These are phyloP conservation scores for Lagorchestes hirsutus DNA, from an alignment of 2,797 vertebrate species.

Conservation along the genomic window DNA sequence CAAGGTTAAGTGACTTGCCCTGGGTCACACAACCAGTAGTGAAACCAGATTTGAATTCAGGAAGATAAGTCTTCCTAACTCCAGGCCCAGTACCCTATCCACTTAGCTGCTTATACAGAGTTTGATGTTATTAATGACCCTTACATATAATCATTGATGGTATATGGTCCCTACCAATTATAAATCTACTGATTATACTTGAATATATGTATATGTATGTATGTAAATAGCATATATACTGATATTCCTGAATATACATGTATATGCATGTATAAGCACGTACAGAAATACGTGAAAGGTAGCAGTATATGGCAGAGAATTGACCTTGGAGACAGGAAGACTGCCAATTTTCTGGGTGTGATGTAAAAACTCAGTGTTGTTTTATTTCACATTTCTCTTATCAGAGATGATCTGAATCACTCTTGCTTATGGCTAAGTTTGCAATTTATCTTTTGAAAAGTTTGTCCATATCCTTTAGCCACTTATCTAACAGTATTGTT, in stretches of 20 bases:
- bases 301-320: no score
- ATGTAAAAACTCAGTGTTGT: neutral
- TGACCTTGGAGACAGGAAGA: neutral
- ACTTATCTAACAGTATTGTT: neutral
- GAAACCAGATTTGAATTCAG: no score
- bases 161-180: neutral
- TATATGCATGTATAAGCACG: no score
- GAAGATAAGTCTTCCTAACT: neutral
- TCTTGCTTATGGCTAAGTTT: neutral
- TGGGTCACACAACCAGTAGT: neutral
- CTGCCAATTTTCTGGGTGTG: neutral
- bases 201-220: no score
- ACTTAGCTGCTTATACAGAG: neutral
- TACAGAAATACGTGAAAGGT: no score
- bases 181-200: neutral
- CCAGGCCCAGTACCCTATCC: neutral
- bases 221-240: no score
- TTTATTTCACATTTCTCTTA: neutral
- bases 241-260: no score
- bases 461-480: neutral
- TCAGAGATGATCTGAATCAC: neutral
- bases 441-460: neutral
- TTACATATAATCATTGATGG: neutral
- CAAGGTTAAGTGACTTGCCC: neutral
- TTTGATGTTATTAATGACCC: neutral